Evolutionary conservation across 2,113 vertebrate species (phyloP), one percentile per base, ranked within the genome.

Genomic region (Forbesichthys papilliferus): DNA sequence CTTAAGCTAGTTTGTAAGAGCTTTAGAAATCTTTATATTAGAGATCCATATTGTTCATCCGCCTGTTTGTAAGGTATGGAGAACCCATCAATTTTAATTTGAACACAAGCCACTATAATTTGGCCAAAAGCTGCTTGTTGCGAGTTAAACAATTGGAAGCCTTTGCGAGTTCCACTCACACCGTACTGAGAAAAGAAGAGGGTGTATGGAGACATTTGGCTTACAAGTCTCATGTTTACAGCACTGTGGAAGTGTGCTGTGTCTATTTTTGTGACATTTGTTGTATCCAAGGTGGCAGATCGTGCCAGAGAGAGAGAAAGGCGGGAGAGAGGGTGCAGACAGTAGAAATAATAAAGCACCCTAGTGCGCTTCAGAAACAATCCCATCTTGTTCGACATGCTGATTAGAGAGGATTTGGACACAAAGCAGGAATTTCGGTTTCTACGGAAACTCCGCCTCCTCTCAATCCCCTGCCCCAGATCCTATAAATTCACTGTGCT

Each of bases 401-500:
- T 82, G 77, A 78, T 79, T 76, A 74, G 62, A 66, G 63, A 14
- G 48, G 65, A 78, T 76, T 78, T 68, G 68, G 64, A 57, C 71
- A 82, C 64, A 72, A 86, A 78, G 71, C 62, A 13, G 69, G 73
- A 66, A 75, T 69, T 71, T 77, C 69, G 73, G 78, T 72, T 76
- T 78, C 77, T 68, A 70, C 48, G 27, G 66, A 78, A 74, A 79
- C 70, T 52, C 47, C 51, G 48, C 56, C 64, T 49, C 18, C 57
- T 42, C 36, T 42, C 36, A 42, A 52, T 68, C 13, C 9, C n/a
- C 6, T 11, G 53, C 55, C 46, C 27, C 16, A 69, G 48, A 58
- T 64, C 69, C 64, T 70, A 51, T 77, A 61, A 68, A 74, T 81
- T 74, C 62, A 55, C 64, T 69, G 65, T 48, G 56, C 65, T 48